Percentiles rank a stretch among this genome's conserved stretches.
phyloP scores from a whole-genome alignment of 2,113 vertebrate genomes.

The Todiramphus saurophagus region DNA sequence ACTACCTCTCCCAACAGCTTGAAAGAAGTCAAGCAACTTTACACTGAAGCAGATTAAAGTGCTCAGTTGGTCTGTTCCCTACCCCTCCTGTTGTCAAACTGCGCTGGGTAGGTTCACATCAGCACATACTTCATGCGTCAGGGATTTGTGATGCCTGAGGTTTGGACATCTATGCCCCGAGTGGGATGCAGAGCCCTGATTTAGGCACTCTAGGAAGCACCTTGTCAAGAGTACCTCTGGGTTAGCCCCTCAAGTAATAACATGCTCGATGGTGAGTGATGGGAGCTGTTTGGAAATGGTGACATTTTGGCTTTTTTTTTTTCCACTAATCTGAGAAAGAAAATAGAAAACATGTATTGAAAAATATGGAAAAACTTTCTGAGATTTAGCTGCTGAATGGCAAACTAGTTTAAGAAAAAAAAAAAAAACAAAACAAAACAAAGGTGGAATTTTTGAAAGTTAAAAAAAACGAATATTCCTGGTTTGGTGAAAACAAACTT shows the following conservation, averaged over 20 bases:
- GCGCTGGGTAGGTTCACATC: background rate
- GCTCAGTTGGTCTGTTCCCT: background rate
- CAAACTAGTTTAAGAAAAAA: background rate
- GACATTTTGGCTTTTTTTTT: background rate
- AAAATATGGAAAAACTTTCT: background rate
- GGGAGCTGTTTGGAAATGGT: background rate
- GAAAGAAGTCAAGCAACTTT: no score
- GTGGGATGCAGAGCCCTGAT: background rate
- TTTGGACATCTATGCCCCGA: background rate
- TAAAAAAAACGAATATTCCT: background rate
- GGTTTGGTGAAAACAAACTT: background rate
- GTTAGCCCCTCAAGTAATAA: background rate
- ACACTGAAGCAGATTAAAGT: no score
- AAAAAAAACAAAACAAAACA: background rate
- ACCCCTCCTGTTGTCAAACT: background rate
- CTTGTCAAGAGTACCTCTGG: background rate
- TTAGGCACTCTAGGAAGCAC: background rate
- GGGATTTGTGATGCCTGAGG: background rate
- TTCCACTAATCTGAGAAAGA: background rate
- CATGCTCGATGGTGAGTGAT: background rate
- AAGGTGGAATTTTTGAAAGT: background rate
- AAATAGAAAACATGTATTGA: background rate
- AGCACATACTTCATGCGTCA: background rate
- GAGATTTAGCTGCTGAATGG: background rate
- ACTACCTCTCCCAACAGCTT: no score